Percentiles rank a stretch among this genome's conserved stretches.
phyloP scores from a whole-genome alignment of 2,888 invertebrate species.

The Drosophila neotestacea region DNA sequence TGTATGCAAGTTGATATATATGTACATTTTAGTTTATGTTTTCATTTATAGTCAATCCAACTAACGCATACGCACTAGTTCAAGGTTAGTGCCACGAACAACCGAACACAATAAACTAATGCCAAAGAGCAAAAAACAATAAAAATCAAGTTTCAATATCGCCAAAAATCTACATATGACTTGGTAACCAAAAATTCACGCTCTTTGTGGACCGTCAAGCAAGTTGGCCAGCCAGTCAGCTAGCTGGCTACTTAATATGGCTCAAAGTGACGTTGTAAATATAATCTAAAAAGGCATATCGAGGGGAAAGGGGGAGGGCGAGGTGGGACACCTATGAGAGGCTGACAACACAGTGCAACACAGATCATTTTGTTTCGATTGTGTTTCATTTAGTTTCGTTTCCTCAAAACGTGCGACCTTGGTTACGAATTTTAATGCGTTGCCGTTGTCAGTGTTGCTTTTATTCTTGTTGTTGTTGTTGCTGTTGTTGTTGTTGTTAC shows the following conservation, averaged over 20 bases:
- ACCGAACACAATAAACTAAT: conserved; percentile 32
- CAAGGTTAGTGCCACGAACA: conserved; percentile 54
- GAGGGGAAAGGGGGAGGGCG: not conserved
- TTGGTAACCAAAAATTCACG: conserved; percentile 33
- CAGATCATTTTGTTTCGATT: conserved; percentile 54
- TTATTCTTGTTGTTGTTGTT: conserved; percentile 12
- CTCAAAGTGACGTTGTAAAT: conserved; percentile 37
- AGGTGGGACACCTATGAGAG: not conserved
- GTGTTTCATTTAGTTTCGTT: conserved; percentile 54
- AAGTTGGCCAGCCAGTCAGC: not conserved
- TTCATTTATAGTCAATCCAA: conserved; percentile 18
- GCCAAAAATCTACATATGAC: conserved; percentile 50
- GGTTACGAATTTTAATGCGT: conserved; percentile 62
- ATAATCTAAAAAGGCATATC: not conserved
- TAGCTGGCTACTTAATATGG: conserved; percentile 10
- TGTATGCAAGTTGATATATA: not conserved
- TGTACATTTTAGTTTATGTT: conserved; percentile 5
- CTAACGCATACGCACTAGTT: conserved; percentile 62
- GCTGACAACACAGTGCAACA: conserved; percentile 53
- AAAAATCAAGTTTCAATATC: conserved; percentile 47
- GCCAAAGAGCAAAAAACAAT: conserved; percentile 44
- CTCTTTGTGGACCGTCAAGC: conserved; percentile 24
- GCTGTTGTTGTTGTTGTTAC: conserved; percentile 10
- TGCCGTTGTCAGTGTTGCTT: conserved; percentile 36
- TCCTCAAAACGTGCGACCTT: conserved; percentile 71